Percentiles rank a stretch among this genome's conserved stretches.
Conservation (phyloP, 2,113 vertebrate species). For the Siniperca chuatsi region DNA sequence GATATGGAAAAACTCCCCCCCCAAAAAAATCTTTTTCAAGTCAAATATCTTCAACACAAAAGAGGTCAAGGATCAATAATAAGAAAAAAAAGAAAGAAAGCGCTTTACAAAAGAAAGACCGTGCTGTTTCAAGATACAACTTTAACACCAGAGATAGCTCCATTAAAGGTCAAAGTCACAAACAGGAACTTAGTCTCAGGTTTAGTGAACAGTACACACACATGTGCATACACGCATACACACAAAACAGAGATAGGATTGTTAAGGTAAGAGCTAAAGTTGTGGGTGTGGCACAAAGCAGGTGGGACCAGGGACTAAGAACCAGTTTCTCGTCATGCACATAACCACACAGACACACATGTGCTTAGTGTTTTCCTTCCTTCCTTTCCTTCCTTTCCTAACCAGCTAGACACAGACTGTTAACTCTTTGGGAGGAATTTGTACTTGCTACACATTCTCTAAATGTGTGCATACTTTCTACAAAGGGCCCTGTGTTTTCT, state of each 20-base stretch:
- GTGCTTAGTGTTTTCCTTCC: neutral
- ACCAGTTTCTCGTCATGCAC: slow-evolving; percentile 59
- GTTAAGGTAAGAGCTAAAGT: slow-evolving; percentile 1
- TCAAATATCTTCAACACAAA: neutral
- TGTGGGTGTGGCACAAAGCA: slow-evolving; percentile 47
- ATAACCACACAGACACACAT: neutral
- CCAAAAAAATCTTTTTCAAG: neutral
- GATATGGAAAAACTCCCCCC: no score
- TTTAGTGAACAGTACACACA: neutral
- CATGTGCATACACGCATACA: neutral
- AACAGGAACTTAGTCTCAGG: slow-evolving; percentile 32
- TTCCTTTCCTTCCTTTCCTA: neutral
- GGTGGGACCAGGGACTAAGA: slow-evolving; percentile 41
- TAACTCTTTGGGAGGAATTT: neutral
- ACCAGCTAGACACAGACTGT: slow-evolving; percentile 20
- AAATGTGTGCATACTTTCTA: neutral
- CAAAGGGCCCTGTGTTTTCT: slow-evolving; percentile 28
- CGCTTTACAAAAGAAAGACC: neutral
- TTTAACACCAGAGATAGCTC: neutral
- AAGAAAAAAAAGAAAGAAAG: neutral
- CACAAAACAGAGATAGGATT: neutral
- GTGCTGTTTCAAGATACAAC: neutral
- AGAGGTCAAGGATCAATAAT: neutral
- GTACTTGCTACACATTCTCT: neutral
- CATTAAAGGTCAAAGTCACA: slow-evolving; percentile 37